phyloP scores from a whole-genome alignment of 2,113 vertebrate genomes.

The Rafetus swinhoei region DNA sequence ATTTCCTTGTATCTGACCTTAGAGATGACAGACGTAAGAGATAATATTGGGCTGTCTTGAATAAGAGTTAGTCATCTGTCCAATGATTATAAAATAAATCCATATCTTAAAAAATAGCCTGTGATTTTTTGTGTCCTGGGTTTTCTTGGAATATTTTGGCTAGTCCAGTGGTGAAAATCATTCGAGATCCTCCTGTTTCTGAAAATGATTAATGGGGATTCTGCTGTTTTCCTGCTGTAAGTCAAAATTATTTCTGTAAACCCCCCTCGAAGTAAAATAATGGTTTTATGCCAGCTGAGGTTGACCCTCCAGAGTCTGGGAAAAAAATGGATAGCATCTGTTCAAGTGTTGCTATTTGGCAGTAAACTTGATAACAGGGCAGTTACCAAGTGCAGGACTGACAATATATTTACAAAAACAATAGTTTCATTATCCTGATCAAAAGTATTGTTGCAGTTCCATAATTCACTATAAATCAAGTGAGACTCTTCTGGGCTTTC shows the following conservation, averaged over 20 bases:
- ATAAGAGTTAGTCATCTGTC: neutral
- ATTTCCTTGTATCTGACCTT: slow-evolving; percentile 19
- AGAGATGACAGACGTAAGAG: neutral
- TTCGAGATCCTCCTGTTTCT: neutral
- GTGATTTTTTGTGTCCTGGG: neutral
- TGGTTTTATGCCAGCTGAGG: neutral
- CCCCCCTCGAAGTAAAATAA: neutral
- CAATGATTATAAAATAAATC: slow-evolving; percentile 1
- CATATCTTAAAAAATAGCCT: neutral
- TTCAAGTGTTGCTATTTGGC: neutral
- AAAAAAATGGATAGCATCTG: neutral
- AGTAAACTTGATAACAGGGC: neutral
- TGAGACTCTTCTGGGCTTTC: neutral
- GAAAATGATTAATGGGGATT: neutral
- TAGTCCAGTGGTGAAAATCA: neutral
- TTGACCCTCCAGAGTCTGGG: neutral
- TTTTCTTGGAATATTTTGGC: slow-evolving; percentile 21
- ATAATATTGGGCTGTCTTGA: neutral
- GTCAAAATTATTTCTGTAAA: neutral
- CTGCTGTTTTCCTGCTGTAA: neutral
- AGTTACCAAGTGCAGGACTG: neutral
- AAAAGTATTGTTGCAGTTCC: neutral
- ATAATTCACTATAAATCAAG: neutral
- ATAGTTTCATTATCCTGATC: neutral
- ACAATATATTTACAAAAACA: neutral